phyloP scores from a whole-genome alignment of 2,113 vertebrate genomes.

The Callaeas wilsoni region DNA sequence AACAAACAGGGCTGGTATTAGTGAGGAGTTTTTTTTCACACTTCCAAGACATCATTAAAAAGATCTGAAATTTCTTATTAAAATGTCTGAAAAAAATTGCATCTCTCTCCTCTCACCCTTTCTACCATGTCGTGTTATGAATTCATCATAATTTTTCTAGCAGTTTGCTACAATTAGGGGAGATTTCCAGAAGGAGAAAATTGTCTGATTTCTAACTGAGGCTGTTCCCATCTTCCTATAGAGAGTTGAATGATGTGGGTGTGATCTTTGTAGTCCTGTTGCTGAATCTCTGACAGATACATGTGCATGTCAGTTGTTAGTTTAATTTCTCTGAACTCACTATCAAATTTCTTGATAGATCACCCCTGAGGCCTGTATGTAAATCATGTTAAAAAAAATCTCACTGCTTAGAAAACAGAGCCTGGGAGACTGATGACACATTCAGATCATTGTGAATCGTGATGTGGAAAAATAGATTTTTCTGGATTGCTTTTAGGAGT shows the following conservation, averaged over 20 bases:
- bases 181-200: background rate
- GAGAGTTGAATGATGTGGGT: no score
- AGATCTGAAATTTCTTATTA: background rate
- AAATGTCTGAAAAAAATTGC: background rate
- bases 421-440: background rate
- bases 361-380: background rate
- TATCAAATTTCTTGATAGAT: background rate
- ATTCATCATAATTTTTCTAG: background rate
- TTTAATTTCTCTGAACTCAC: background rate
- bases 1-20: background rate
- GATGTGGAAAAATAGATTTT: background rate
- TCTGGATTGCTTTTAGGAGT: background rate
- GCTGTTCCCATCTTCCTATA: background rate
- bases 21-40: background rate
- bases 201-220: background rate
- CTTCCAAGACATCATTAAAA: background rate
- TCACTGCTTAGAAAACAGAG: background rate
- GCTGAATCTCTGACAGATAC: background rate
- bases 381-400: background rate
- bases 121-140: background rate
- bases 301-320: background rate
- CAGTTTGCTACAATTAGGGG: background rate
- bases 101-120: background rate
- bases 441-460: background rate
- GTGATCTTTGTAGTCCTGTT: background rate